Conservation (phyloP, 1,140 invertebrate species). For the Camponotus floridanus region DNA sequence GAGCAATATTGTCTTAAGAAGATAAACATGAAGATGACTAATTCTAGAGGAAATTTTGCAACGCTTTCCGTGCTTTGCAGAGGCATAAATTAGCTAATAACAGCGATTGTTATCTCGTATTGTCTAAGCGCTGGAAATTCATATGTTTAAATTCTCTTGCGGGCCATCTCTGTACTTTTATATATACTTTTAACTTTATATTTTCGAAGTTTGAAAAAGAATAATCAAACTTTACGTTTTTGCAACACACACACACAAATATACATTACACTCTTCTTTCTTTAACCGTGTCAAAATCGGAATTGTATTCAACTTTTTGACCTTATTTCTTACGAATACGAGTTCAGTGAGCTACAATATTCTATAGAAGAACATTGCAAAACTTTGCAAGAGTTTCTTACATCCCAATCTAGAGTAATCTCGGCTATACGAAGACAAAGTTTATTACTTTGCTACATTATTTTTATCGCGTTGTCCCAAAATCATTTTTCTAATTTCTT, state of each 20-base stretch:
- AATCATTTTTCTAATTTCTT: not conserved
- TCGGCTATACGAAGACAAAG: not conserved
- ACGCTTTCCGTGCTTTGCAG: not conserved
- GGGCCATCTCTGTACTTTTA: not conserved
- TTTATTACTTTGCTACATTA: not conserved
- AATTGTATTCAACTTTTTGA: slow-evolving; percentile 1
- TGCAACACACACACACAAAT: not conserved
- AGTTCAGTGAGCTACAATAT: not conserved
- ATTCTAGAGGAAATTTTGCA: not conserved
- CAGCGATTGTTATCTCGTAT: not conserved
- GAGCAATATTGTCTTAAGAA: not conserved
- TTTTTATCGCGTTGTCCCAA: not conserved
- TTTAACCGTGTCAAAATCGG: slow-evolving; percentile 9
- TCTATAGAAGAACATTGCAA: not conserved
- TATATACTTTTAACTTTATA: slow-evolving; percentile 2
- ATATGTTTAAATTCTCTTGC: not conserved
- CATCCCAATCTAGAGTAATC: slow-evolving; percentile 22
- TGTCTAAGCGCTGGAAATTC: not conserved
- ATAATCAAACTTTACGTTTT: slow-evolving; percentile 22
- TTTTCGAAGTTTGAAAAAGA: not conserved
- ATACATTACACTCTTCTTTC: not conserved
- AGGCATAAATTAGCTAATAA: not conserved
- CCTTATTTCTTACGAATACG: slow-evolving; percentile 26
- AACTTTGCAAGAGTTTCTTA: slow-evolving; percentile 8
- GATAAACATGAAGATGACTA: not conserved